Evolutionary conservation across 2,888 invertebrate genomes (phyloP).

Genomic region (Pyrochroa serraticornis): DNA sequence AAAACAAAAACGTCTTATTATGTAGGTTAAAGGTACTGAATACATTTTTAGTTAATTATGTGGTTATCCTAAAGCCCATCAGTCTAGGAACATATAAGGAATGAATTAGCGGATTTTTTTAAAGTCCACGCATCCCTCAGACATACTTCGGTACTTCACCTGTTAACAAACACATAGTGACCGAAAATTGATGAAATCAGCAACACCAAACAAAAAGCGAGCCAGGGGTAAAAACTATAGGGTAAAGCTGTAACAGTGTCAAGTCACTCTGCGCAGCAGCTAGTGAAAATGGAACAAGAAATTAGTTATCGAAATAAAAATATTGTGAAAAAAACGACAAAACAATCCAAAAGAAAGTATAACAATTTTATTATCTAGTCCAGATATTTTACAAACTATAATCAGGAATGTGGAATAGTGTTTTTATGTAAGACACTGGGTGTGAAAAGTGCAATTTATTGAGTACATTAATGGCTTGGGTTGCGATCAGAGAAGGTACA

Average conservation of each 20-base stretch:
- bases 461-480: too few species aligned
- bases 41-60: too few species aligned
- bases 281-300: not conserved
- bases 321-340: not conserved
- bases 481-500: too few species aligned
- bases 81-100: not conserved
- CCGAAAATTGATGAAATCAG: not conserved
- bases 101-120: not conserved
- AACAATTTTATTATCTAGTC: not conserved
- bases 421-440: too few species aligned
- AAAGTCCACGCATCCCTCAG: conserved; percentile 3
- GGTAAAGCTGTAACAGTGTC: not conserved
- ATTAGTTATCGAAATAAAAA: not conserved
- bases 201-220: too few species aligned
- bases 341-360: not conserved
- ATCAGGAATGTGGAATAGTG: too few species aligned
- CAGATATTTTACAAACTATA: not conserved
- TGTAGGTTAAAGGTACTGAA: too few species aligned
- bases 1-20: too few species aligned
- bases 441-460: too few species aligned
- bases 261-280: not conserved
- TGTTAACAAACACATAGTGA: conserved; percentile 1
- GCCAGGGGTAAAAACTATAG: not conserved
- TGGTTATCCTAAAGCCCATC: too few species aligned
- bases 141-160: conserved; percentile 6